Conservation (phyloP, 1,140 invertebrate species). For the Zaprionus nigranus region DNA sequence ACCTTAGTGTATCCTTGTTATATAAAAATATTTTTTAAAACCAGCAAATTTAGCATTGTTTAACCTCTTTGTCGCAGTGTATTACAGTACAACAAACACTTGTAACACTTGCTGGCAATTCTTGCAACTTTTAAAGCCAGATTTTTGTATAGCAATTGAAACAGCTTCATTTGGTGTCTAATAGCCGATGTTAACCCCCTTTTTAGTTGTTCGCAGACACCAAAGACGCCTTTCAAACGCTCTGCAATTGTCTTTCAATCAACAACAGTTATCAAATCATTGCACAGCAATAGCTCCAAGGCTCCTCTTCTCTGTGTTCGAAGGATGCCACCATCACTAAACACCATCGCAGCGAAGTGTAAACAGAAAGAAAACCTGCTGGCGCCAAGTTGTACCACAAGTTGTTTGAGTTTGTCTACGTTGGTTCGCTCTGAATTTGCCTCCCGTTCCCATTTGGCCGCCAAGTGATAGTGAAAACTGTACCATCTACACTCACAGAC, state of each 20-base stretch:
- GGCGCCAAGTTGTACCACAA: slow-evolving; percentile 3
- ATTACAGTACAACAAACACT: not conserved
- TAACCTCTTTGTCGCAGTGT: not conserved
- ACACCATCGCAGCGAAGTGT: not conserved
- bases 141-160: not conserved
- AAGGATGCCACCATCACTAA: slow-evolving; percentile 26
- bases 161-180: slow-evolving; percentile 32
- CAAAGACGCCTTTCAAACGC: slow-evolving; percentile 42
- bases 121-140: slow-evolving; percentile 26
- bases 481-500: slow-evolving; percentile 33
- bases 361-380: slow-evolving; percentile 25
- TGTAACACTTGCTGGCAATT: not conserved
- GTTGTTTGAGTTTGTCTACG: slow-evolving; percentile 27
- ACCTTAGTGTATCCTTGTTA: not conserved
- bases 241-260: slow-evolving; percentile 31
- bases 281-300: not conserved
- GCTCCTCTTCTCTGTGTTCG: slow-evolving; percentile 7
- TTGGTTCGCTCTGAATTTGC: slow-evolving; percentile 55
- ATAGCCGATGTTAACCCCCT: slow-evolving; percentile 13
- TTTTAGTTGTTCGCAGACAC: slow-evolving; percentile 13
- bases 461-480: slow-evolving; percentile 74
- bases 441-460: slow-evolving; percentile 40
- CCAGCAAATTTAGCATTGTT: not conserved
- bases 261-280: slow-evolving; percentile 23
- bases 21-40: not conserved